Evolutionary conservation across 2,888 invertebrate genomes (phyloP).

Genomic region (Andrena flavipes): DNA sequence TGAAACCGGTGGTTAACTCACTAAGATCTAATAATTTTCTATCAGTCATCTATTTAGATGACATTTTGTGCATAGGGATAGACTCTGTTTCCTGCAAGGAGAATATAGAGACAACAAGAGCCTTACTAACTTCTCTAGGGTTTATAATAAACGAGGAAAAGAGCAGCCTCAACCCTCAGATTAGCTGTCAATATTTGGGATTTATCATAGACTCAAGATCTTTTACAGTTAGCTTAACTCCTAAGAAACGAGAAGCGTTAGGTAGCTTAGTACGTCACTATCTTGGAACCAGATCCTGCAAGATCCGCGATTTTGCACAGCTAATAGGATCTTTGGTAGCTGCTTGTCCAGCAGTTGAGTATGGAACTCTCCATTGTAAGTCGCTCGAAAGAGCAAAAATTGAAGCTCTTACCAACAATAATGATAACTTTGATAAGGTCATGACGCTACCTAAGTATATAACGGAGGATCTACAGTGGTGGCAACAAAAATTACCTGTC

Average conservation of each 20-base stretch:
- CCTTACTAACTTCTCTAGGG: no score
- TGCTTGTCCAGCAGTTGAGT: background rate
- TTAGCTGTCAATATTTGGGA: background rate
- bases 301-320: background rate
- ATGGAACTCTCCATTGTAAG: slow-evolving; percentile 2
- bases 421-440: background rate
- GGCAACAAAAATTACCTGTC: background rate
- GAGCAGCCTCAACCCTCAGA: background rate
- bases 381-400: background rate
- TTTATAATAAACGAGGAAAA: no score
- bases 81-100: no score
- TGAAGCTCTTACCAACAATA: background rate
- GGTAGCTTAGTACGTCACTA: background rate
- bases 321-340: background rate
- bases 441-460: background rate
- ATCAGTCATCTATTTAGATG: background rate
- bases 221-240: background rate
- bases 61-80: no score
- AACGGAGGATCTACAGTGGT: background rate
- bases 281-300: background rate
- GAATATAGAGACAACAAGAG: no score
- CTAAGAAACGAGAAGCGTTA: background rate
- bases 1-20: background rate
- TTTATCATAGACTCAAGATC: background rate
- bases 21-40: background rate